Conservation (phyloP, 2,113 vertebrate genomes). For the Tachysurus vachellii region DNA sequence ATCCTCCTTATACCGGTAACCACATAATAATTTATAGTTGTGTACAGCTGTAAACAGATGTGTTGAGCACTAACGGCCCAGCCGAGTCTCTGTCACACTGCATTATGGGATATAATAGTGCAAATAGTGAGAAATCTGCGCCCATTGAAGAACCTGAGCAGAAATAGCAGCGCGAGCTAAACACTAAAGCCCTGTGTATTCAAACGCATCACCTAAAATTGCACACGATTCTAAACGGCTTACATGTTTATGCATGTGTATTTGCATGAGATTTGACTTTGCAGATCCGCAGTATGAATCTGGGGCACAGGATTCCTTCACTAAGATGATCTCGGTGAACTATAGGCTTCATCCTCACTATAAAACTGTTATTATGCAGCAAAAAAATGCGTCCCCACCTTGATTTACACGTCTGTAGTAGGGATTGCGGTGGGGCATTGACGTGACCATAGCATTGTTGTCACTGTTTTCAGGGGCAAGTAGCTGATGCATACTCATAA, state of each 20-base stretch:
- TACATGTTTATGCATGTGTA: not conserved
- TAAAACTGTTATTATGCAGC: too few relatives aligned
- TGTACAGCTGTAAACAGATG: not conserved
- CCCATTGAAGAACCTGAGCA: not conserved
- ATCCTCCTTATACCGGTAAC: not conserved
- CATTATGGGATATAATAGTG: constrained; percentile 18
- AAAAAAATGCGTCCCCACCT: not conserved
- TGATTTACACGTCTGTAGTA: not conserved
- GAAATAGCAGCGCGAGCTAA: not conserved
- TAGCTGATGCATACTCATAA: not conserved
- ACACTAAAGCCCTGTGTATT: not conserved
- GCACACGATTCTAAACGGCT: not conserved
- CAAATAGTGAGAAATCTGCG: not conserved
- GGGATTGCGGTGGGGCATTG: not conserved
- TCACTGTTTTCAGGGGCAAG: not conserved
- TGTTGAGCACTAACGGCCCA: not conserved
- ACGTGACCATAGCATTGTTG: not conserved
- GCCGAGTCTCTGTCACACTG: constrained; percentile 1
- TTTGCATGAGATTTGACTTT: not conserved
- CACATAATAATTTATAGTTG: not conserved
- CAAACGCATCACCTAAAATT: not conserved
- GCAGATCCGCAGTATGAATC: constrained; percentile 9
- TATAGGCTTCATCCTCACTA: not conserved
- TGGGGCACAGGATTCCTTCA: constrained; percentile 6
- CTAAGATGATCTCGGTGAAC: not conserved